Evolutionary conservation across 2,888 invertebrate species (phyloP).

Genomic region (Pseudanteris insignis): DNA sequence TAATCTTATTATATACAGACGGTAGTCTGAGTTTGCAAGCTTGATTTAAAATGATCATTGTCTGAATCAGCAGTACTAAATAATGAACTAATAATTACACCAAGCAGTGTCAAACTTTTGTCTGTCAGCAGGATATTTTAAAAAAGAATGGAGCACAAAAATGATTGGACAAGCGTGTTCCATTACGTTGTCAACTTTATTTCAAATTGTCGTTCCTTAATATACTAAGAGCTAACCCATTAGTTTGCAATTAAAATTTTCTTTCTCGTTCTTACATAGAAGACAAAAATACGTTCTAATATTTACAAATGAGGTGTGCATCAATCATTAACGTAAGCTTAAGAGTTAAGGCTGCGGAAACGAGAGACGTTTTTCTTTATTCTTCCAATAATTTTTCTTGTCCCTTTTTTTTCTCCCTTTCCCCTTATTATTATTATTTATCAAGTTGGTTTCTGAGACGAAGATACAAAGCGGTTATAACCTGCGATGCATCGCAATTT

Average conservation of each 20-base stretch:
- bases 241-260: slow-evolving; percentile 61
- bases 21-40: no score
- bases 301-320: slow-evolving; percentile 64
- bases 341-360: slow-evolving; percentile 45
- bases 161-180: slow-evolving; percentile 14
- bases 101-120: no score
- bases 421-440: no score
- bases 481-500: slow-evolving; percentile 1
- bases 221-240: slow-evolving; percentile 62
- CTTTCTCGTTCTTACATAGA: slow-evolving; percentile 63
- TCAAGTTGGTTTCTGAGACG: not conserved
- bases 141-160: slow-evolving; percentile 2
- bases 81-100: no score
- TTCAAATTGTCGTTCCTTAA: slow-evolving; percentile 55
- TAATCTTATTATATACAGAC: no score
- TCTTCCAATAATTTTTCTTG: not conserved
- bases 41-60: no score
- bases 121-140: not conserved
- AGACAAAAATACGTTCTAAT: slow-evolving; percentile 66
- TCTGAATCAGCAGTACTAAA: no score
- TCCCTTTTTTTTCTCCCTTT: no score
- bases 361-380: slow-evolving; percentile 4
- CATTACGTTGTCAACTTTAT: slow-evolving; percentile 45
- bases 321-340: slow-evolving; percentile 56
- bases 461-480: slow-evolving; percentile 12